Conservation (phyloP, 2,888 invertebrate species). For the Oxyscelio sp. region DNA sequence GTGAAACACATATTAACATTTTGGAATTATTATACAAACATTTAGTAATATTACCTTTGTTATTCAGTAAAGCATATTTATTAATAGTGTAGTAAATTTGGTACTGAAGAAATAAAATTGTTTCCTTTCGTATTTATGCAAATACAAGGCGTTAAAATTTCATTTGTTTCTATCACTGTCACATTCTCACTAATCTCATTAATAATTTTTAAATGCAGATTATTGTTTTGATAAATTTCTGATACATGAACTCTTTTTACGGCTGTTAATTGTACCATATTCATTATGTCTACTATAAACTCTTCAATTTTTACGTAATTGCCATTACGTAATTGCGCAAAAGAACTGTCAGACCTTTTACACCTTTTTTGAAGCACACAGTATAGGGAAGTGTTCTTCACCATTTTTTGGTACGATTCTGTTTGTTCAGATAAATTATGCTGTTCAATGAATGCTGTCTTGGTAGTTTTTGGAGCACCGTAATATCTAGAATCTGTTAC, state of each 20-base stretch:
- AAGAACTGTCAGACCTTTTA: conserved; percentile 29
- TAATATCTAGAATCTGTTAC: conserved; percentile 19
- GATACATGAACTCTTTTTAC: not conserved
- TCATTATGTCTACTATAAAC: conserved; percentile 12
- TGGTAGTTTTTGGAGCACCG: conserved; percentile 4
- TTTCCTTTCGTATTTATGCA: not conserved
- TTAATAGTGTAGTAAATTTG: conserved; percentile 10
- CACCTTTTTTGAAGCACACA: conserved; percentile 1
- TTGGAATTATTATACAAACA: no score
- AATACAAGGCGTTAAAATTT: not conserved
- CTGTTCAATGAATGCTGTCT: conserved; percentile 5
- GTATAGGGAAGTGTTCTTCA: conserved; percentile 26
- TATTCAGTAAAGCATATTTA: no score
- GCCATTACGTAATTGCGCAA: conserved; percentile 6
- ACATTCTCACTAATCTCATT: not conserved
- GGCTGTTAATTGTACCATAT: conserved; percentile 3
- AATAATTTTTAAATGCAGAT: conserved; percentile 4
- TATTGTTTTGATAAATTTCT: not conserved
- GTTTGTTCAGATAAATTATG: conserved; percentile 8
- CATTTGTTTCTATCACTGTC: not conserved
- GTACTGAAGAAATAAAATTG: conserved; percentile 5
- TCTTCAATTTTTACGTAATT: conserved; percentile 5
- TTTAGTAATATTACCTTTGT: no score
- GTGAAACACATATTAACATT: no score
- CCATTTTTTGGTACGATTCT: conserved; percentile 20